phyloP scores from a whole-genome alignment of 2,113 vertebrate species.

The Vulpes vulpes region DNA sequence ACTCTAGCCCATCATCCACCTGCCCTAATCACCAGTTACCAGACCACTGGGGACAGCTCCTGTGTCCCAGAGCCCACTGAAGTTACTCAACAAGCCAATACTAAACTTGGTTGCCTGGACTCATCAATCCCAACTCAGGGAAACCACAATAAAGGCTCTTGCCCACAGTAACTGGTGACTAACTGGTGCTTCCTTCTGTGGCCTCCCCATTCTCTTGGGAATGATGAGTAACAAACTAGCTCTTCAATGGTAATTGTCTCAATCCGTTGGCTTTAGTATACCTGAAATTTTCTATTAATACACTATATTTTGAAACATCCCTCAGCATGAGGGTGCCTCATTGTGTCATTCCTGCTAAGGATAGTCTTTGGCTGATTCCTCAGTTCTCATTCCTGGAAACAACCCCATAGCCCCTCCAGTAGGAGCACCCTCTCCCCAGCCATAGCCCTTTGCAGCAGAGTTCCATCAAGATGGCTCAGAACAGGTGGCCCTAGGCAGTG shows the following conservation, averaged over 20 bases:
- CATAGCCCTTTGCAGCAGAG: neutral
- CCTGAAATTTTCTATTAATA: neutral
- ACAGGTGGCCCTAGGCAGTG: neutral
- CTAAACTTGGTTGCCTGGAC: neutral
- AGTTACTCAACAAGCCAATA: neutral
- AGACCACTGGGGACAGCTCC: rapidly evolving
- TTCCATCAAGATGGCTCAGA: neutral
- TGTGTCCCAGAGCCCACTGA: neutral
- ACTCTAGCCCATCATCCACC: rapidly evolving
- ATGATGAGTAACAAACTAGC: neutral
- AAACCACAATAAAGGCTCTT: neutral
- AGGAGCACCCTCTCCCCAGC: neutral
- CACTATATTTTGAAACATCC: neutral
- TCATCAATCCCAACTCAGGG: neutral
- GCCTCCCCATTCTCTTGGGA: neutral
- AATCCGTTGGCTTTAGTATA: neutral
- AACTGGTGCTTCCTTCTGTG: too few species aligned
- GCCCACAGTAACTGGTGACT: neutral
- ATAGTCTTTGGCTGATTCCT: neutral
- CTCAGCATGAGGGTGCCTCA: neutral
- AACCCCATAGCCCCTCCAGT: rapidly evolving
- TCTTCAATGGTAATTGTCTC: neutral
- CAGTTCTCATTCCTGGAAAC: neutral
- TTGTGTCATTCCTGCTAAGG: neutral
- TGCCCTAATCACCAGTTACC: neutral